Base-by-base conservation (phyloP, 2,888 invertebrate species). In the Dorcus hopei region DNA sequence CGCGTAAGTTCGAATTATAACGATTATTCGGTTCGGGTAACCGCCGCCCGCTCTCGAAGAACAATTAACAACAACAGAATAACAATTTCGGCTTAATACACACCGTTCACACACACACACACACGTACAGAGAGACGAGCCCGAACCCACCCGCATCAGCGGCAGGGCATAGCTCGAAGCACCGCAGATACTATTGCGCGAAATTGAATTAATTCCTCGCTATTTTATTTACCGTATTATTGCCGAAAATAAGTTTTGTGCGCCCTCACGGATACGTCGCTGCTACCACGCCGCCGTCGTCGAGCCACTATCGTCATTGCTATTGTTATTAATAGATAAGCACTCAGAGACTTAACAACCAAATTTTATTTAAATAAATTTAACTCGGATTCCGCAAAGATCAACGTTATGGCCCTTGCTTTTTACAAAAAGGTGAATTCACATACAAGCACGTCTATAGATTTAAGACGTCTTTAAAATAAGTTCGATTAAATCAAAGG, bases 211-310 rank as follows among this genome's bases (percentile, higher is more conserved):
- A 69, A 69, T 69, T 69, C 66, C 64, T 66, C 59, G 65, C 65
- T 65, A 69, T 69, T 69, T 69, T 69, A 69, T 69, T 68, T 68
- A 68, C 63, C 69, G 68, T 68, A 67, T 62, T 67, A 69, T 69
- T 67, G 63, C 67, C 53, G 65, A 58, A 67, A 65, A 54, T 60
- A 59, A 66, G 61, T 66, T 57, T 63, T 64, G 67, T 61, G 64
- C 67, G 62, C 26, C 26, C 26, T 33, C 26, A 7, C 26, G 26
- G 26, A 33, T 33, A 33, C 26, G 5, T 7, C 6, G 6, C 26
- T 33, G 26, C 26, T 33, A 7, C 26, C 3, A 33, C 26, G 26
- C 5, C 26, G 1, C 3, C 26, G 26, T 33, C 26, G 4, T 26
- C 1, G 26, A 3, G 7, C 5, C 26, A 4, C 19, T 2, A 19